Percentiles rank a stretch among this genome's conserved stretches.
Evolutionary conservation across 2,888 invertebrate species (phyloP).

Genomic region (Drosophila subquinaria): DNA sequence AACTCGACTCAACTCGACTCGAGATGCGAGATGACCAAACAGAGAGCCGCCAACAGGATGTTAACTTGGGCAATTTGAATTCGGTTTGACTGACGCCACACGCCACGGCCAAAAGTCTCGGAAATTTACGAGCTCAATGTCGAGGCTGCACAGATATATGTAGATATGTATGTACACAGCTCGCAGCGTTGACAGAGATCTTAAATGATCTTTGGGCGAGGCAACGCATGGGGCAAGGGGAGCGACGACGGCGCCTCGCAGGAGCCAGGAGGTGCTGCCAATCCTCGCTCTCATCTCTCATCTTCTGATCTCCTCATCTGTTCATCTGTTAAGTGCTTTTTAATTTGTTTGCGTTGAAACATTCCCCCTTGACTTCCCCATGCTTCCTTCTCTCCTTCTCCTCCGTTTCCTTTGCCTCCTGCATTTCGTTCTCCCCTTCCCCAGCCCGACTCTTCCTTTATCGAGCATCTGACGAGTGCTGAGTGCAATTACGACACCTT

Average conservation of each 20-base stretch:
- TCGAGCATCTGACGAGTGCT: conserved; percentile 60
- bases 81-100: conserved; percentile 83
- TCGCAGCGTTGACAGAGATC: conserved; percentile 60
- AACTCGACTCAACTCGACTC: background rate
- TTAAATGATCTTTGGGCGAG: conserved; percentile 58
- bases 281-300: conserved; percentile 9
- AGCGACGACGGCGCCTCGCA: conserved; percentile 51
- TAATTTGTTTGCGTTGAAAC: conserved; percentile 73
- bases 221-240: conserved; percentile 14
- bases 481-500: conserved; percentile 84
- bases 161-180: background rate
- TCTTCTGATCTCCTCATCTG: background rate
- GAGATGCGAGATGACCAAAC: conserved; percentile 39
- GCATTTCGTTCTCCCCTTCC: too few species aligned
- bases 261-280: conserved; percentile 40
- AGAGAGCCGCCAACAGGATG: conserved; percentile 69
- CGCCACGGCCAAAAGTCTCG: conserved; percentile 65
- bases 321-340: conserved; percentile 76
- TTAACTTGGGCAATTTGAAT: conserved; percentile 71
- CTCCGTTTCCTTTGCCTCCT: background rate
- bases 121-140: conserved; percentile 63
- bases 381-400: background rate
- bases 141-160: background rate
- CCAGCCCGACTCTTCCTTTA: conserved; percentile 51
- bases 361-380: conserved; percentile 17